These are phyloP conservation scores for Arrhamphus sclerolepis DNA, from an alignment of 2,797 vertebrate species.

Conservation along the genomic window DNA sequence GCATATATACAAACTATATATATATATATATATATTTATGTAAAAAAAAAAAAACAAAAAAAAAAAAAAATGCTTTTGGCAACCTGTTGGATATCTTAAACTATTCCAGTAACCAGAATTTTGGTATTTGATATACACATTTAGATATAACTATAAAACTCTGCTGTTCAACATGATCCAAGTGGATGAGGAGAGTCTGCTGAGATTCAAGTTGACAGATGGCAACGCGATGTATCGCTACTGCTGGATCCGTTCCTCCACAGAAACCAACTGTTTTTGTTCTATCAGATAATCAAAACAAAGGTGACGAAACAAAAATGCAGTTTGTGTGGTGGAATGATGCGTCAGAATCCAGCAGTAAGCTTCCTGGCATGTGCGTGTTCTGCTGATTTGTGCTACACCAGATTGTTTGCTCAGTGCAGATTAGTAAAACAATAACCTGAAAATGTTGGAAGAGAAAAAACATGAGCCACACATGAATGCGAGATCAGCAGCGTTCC, in stretches of 20 bases:
- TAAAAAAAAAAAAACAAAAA: constrained; percentile 64
- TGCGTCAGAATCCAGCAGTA: constrained; percentile 21
- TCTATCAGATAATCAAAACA: not conserved
- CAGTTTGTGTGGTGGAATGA: not conserved
- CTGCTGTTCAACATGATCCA: constrained; percentile 60
- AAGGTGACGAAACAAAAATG: not conserved
- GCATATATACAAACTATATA: constrained; percentile 53
- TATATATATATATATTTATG: constrained; percentile 36
- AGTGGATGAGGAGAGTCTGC: not conserved
- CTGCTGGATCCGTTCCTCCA: not conserved
- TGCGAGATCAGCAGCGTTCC: constrained; percentile 76
- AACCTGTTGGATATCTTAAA: constrained; percentile 61
- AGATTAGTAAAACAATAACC: constrained; percentile 54
- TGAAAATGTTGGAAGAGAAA: constrained; percentile 15
- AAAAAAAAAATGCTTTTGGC: constrained; percentile 63
- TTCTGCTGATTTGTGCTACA: constrained; percentile 68
- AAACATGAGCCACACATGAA: constrained; percentile 11
- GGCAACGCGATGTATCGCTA: not conserved
- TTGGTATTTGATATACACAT: constrained; percentile 79
- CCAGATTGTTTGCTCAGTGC: constrained; percentile 81
- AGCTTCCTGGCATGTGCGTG: constrained; percentile 35
- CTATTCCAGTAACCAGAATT: constrained; percentile 74
- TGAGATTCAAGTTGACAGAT: constrained; percentile 81
- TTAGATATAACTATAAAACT: constrained; percentile 70
- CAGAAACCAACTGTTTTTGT: constrained; percentile 12